A percentile compares a stretch with the other conserved stretches of the same genome.
phyloP scores from a whole-genome alignment of 2,888 invertebrate genomes.

The Lysandra bellargus region DNA sequence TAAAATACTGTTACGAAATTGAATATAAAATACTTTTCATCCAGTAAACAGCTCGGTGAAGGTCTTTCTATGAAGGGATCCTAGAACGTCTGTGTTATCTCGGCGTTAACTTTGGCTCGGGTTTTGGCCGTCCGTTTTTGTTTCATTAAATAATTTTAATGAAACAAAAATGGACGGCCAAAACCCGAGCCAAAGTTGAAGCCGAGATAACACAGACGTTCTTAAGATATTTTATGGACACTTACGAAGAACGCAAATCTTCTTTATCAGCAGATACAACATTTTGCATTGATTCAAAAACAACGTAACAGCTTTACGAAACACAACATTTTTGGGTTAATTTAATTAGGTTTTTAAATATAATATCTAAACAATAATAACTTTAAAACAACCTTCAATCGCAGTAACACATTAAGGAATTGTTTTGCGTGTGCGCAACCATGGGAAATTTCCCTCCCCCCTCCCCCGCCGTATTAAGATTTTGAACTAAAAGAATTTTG shows the following conservation, averaged over 20 bases:
- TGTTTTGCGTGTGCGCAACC: not conserved
- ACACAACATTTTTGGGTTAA: not conserved
- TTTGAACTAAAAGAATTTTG: not conserved
- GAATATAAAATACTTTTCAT: no score
- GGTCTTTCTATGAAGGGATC: no score
- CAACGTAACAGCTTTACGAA: not conserved
- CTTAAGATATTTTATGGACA: no score
- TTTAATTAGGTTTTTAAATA: not conserved
- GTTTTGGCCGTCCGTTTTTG: no score
- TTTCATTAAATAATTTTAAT: no score
- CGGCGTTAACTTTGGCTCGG: no score
- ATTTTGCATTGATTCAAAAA: not conserved
- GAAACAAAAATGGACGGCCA: no score
- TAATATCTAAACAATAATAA: not conserved
- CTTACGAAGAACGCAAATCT: constrained; percentile 21
- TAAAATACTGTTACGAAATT: no score
- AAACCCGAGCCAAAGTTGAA: no score
- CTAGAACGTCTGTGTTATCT: no score
- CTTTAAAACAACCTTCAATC: not conserved
- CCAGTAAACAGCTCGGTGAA: no score
- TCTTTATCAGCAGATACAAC: constrained; percentile 18
- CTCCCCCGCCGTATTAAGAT: not conserved
- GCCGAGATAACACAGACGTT: no score
- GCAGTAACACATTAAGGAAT: not conserved
- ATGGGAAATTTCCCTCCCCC: constrained; percentile 12